These are phyloP conservation scores for Brotula barbata DNA, from an alignment of 2,797 vertebrate species.

Conservation along the genomic window DNA sequence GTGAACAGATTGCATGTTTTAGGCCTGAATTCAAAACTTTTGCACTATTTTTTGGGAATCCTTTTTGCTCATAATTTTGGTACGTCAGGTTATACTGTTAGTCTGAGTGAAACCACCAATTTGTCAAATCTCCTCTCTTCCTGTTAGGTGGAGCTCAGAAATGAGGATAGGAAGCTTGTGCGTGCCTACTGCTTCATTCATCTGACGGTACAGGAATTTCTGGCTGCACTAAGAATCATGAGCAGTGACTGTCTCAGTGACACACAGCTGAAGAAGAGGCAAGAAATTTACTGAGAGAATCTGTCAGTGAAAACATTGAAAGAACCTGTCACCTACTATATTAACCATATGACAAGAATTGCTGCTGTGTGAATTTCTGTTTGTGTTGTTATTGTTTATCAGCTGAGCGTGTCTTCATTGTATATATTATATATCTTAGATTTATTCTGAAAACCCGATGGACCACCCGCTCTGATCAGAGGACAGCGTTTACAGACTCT, in stretches of 20 bases:
- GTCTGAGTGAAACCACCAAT: no score
- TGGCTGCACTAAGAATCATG: slow-evolving; percentile 87
- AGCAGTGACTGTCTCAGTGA: slow-evolving; percentile 73
- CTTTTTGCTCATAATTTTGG: no score
- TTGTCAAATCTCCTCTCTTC: slow-evolving; percentile 30
- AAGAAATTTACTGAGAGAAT: not conserved
- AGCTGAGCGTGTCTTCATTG: slow-evolving; percentile 13
- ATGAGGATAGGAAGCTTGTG: slow-evolving; percentile 51
- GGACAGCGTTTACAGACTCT: slow-evolving; percentile 78
- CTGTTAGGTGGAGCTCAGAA: slow-evolving; percentile 77
- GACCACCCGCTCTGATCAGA: slow-evolving; percentile 81
- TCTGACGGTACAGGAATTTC: slow-evolving; percentile 89
- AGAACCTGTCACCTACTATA: no score
- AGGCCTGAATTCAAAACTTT: no score
- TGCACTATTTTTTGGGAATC: no score
- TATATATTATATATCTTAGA: slow-evolving; percentile 35
- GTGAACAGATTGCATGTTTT: not conserved
- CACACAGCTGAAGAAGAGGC: slow-evolving; percentile 69
- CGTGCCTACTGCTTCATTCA: slow-evolving; percentile 84
- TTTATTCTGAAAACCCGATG: slow-evolving; percentile 88
- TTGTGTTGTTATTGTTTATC: no score
- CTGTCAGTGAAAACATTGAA: not conserved
- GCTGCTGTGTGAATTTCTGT: no score
- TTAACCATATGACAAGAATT: no score
- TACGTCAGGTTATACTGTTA: no score